Percentiles rank a stretch among this genome's conserved stretches.
phyloP scores from a whole-genome alignment of 2,113 vertebrate genomes.

The Notiomystis cincta region DNA sequence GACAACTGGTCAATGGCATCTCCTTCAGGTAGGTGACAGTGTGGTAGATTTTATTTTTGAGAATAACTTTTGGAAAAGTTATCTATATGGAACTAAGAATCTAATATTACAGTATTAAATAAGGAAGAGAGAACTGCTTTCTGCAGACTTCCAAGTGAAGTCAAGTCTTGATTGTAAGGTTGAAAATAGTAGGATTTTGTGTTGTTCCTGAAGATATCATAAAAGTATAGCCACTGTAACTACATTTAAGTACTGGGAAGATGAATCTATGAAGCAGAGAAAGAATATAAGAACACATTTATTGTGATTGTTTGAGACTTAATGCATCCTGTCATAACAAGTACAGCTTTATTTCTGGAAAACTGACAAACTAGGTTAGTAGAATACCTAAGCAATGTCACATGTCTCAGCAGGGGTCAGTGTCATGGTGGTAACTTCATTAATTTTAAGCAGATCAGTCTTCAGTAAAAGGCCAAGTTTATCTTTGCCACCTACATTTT shows the following conservation, averaged over 20 bases:
- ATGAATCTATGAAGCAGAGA: background rate
- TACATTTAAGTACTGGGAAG: background rate
- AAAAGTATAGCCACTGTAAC: background rate
- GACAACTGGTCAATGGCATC: constrained; percentile 69
- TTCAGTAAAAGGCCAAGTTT: background rate
- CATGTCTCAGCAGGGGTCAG: background rate
- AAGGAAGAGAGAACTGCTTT: background rate
- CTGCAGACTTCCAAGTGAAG: background rate
- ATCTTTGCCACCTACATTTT: background rate
- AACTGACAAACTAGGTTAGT: background rate
- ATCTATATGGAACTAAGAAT: background rate
- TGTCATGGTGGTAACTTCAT: background rate
- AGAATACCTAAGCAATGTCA: background rate
- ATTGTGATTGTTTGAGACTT: background rate
- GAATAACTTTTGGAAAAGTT: background rate
- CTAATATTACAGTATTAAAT: background rate
- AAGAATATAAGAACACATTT: background rate
- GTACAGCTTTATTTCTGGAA: background rate
- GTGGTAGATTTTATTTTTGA: background rate
- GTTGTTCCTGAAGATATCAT: background rate
- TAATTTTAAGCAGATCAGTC: background rate
- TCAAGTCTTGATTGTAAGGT: background rate
- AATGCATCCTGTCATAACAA: background rate
- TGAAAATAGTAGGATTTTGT: background rate
- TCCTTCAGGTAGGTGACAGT: constrained; percentile 76